Evolutionary conservation across 2,888 invertebrate genomes (phyloP).

Genomic region (Cheilosia urbana): DNA sequence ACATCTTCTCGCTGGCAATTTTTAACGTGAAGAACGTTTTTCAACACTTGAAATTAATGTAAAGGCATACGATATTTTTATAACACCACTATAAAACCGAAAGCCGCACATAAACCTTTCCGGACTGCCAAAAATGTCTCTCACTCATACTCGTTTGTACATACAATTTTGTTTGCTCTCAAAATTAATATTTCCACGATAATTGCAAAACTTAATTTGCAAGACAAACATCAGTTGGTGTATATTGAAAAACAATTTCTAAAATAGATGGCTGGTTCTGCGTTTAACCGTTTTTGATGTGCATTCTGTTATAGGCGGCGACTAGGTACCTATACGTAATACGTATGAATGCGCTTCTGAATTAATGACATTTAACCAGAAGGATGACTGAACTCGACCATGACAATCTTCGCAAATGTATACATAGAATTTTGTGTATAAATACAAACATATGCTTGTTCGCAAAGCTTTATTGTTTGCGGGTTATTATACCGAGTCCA

Average conservation of each 20-base stretch:
- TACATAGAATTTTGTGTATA: slow-evolving; percentile 16
- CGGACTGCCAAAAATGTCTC: slow-evolving; percentile 14
- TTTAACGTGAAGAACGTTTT: no score
- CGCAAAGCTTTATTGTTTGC: slow-evolving; percentile 23
- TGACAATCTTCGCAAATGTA: slow-evolving; percentile 17
- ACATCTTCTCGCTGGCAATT: no score
- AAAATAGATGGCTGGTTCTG: background rate
- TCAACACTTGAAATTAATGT: background rate
- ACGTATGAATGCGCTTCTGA: background rate
- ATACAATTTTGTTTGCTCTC: slow-evolving; percentile 8
- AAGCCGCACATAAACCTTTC: slow-evolving; percentile 12
- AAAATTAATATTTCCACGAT: slow-evolving; percentile 19
- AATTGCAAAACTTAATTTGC: slow-evolving; percentile 17
- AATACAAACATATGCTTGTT: slow-evolving; percentile 15
- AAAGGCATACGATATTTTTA: background rate
- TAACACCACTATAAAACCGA: background rate
- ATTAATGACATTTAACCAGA: slow-evolving; percentile 18
- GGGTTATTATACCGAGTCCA: slow-evolving; percentile 9
- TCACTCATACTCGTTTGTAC: background rate
- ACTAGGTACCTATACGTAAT: no score
- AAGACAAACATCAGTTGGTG: slow-evolving; percentile 10
- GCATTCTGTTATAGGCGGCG: background rate
- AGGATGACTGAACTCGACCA: slow-evolving; percentile 46
- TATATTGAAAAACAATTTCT: slow-evolving; percentile 17
- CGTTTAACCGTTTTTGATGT: background rate